Evolutionary conservation across 2,888 invertebrate genomes (phyloP).

Genomic region (Malacosoma neustria): DNA sequence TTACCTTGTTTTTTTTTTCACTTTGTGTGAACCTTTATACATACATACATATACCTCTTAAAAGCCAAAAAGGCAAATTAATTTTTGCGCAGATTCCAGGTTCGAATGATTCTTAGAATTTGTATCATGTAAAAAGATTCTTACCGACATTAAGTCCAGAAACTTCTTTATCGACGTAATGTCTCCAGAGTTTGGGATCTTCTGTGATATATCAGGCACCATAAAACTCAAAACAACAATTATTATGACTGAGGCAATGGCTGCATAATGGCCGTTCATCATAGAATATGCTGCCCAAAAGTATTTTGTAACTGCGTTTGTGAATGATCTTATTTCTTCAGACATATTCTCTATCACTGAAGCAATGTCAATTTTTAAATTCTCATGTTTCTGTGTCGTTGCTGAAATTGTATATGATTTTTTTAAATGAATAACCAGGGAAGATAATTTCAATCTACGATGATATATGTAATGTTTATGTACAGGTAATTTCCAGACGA

Average conservation of each 20-base stretch:
- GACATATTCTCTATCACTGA: background rate
- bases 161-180: slow-evolving; percentile 40
- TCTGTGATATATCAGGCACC: slow-evolving; percentile 39
- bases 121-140: slow-evolving; percentile 5
- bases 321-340: slow-evolving; percentile 7
- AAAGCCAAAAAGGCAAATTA: too few species aligned
- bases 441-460: too few species aligned
- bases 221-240: slow-evolving; percentile 38
- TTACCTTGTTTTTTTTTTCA: too few species aligned
- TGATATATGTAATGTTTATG: too few species aligned
- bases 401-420: background rate
- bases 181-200: slow-evolving; percentile 32
- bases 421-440: slow-evolving; percentile 1
- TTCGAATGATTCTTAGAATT: too few species aligned
- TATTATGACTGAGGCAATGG: slow-evolving; percentile 27
- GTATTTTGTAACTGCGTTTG: slow-evolving; percentile 13
- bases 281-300: slow-evolving; percentile 18
- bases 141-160: slow-evolving; percentile 37
- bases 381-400: background rate
- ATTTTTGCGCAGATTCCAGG: too few species aligned
- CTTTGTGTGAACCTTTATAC: too few species aligned
- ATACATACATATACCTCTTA: too few species aligned
- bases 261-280: slow-evolving; percentile 27
- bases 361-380: too few species aligned
- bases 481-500: too few species aligned